Conservation (phyloP, 2,113 vertebrate genomes). For the Andinoacara biseriatus region DNA sequence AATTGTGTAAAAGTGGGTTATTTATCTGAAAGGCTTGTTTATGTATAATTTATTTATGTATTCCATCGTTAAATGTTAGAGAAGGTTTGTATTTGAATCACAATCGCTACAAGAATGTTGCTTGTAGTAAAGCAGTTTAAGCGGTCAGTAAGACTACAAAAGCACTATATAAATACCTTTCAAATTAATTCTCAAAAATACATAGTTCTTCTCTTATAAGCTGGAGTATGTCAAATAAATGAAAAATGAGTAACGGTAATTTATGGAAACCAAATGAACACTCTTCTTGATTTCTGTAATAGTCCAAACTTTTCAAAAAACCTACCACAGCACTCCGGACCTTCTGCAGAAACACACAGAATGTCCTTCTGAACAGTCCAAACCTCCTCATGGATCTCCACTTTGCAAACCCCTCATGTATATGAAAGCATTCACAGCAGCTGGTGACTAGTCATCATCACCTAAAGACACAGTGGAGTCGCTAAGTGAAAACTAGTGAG, state of each 20-base stretch:
- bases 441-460: not conserved
- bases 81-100: not conserved
- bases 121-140: not conserved
- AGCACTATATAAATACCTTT: not conserved
- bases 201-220: not conserved
- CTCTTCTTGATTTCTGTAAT: not conserved
- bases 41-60: not conserved
- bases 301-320: not conserved
- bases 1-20: not conserved
- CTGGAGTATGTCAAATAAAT: not conserved
- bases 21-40: not conserved
- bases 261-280: not conserved
- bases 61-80: not conserved
- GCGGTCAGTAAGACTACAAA: not conserved
- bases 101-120: not conserved
- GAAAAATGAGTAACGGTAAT: not conserved
- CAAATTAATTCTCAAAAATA: not conserved
- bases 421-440: not conserved
- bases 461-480: not conserved
- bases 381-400: not conserved
- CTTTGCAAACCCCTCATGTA: not conserved
- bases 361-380: not conserved
- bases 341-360: not conserved
- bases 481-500: not conserved
- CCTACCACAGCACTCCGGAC: not conserved